These are phyloP conservation scores for Amphipyra berbera DNA, from an alignment of 2,888 invertebrate species.

Conservation along the genomic window DNA sequence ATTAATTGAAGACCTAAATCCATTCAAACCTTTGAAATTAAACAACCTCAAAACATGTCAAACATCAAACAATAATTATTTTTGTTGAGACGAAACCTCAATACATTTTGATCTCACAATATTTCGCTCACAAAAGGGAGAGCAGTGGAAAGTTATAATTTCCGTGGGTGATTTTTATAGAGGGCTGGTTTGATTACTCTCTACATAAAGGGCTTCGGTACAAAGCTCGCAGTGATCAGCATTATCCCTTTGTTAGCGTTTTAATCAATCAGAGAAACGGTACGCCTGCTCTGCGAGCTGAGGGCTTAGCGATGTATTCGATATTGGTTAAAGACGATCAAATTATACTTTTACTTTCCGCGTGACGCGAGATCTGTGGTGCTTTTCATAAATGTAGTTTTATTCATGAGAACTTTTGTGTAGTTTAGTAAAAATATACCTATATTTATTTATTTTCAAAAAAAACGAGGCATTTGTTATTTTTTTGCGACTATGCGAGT, in stretches of 20 bases:
- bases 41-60: slow-evolving; percentile 19
- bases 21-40: slow-evolving; percentile 27
- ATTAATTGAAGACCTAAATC: neutral
- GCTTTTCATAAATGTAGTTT: too few relatives aligned
- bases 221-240: slow-evolving; percentile 86
- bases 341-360: slow-evolving; percentile 22
- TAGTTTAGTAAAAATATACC: too few relatives aligned
- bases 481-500: too few relatives aligned
- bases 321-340: slow-evolving; percentile 43
- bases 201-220: slow-evolving; percentile 86
- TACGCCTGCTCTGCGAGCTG: slow-evolving; percentile 62
- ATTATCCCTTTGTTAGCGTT: slow-evolving; percentile 88
- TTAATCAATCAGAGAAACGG: slow-evolving; percentile 87
- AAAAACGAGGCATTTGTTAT: too few relatives aligned
- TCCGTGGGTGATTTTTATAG: slow-evolving; percentile 77
- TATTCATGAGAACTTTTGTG: too few relatives aligned
- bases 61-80: slow-evolving; percentile 42
- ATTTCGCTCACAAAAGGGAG: slow-evolving; percentile 63
- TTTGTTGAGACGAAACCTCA: slow-evolving; percentile 38
- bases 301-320: slow-evolving; percentile 50
- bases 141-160: slow-evolving; percentile 75
- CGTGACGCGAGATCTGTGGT: too few relatives aligned
- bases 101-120: slow-evolving; percentile 47
- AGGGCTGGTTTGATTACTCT: slow-evolving; percentile 85
- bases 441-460: too few relatives aligned